Evolutionary conservation across 1,140 invertebrate genomes (phyloP), one percentile per base, ranked within the genome.

Genomic region (Zaprionus tsacasi): DNA sequence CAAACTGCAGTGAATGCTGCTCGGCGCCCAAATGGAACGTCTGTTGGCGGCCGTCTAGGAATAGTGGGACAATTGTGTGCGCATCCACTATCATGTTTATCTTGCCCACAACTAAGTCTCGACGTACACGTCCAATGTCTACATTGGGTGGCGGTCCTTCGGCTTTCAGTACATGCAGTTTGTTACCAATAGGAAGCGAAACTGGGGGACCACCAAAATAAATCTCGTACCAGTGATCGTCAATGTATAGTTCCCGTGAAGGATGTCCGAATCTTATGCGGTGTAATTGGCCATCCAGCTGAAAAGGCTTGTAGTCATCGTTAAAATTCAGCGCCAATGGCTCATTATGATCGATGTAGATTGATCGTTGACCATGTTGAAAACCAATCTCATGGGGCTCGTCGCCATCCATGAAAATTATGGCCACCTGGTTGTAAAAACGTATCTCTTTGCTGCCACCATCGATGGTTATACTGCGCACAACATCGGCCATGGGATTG

Each of bases 171-270:
- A 94, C 94, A 66, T 96, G 95, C 48, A 95, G 93, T 74, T 96
- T 95, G 0, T 96, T 96, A 81, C 96, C 95, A 12, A 99, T 93
- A 10, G 97, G 95, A n/a, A 99, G 95, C 13, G 94, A 94, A 6
- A 98, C 95, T 1, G 97, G 95, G 45, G 97, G 96, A 4, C 98
- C 98, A 57, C 98, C 98, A 93, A 99, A 99, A 78, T 96, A 97
- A 87, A 97, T 97, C 86, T 98, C 96, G 82, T 97, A 98, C 94
- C 96, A 96, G 35, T 94, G 94, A 17, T 96, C 96, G 92, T 99
- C 97, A 30, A 99, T 95, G 77, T 96, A 98, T 1, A 99, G 93
- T 92, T 99, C 98, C 60, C 98, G 94, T 0, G 97, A 98, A 0
- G 98, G 98, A 21, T 96, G 97, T 38, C 99, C 98, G 71, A 99